Evolutionary conservation across 2,888 invertebrate species (phyloP).

Genomic region (Alentia gelatinosa): DNA sequence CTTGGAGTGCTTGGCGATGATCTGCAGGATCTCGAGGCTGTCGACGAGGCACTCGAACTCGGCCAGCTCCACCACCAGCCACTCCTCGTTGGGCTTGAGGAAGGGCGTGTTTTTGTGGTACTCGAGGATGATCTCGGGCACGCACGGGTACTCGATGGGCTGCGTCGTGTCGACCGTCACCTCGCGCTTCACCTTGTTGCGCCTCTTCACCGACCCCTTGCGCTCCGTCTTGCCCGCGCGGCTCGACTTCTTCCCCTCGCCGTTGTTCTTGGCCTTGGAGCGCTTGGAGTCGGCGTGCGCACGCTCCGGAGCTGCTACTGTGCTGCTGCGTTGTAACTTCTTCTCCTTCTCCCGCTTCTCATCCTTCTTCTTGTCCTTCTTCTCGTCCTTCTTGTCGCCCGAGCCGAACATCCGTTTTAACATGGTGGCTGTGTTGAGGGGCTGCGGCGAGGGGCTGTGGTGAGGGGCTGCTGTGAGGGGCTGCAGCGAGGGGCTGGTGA

Average conservation of each 20-base stretch:
- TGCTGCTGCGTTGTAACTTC: not conserved
- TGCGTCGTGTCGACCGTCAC: conserved; percentile 48
- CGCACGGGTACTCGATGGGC: conserved; percentile 64
- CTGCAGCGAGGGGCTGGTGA: too few relatives aligned
- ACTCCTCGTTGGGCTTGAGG: conserved; percentile 66
- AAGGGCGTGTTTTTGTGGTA: conserved; percentile 66
- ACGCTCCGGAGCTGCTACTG: not conserved
- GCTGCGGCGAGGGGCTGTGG: not conserved
- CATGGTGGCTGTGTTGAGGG: not conserved
- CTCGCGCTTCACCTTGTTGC: conserved; percentile 3
- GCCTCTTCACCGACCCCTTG: conserved; percentile 12
- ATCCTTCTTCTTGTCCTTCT: conserved; percentile 11
- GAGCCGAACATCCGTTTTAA: conserved; percentile 40
- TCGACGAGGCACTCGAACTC: conserved; percentile 67
- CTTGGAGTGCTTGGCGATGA: conserved; percentile 67
- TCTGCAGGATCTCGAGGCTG: conserved; percentile 59
- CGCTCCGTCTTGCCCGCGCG: not conserved
- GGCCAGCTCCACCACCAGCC: conserved; percentile 67
- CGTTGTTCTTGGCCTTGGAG: not conserved
- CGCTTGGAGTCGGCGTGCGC: not conserved
- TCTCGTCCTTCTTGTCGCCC: conserved; percentile 31
- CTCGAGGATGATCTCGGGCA: conserved; percentile 66
- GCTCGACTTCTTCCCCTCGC: not conserved
- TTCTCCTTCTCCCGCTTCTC: not conserved
- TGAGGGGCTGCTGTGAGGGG: too few relatives aligned